A percentile compares a stretch with the other conserved stretches of the same genome.
Evolutionary conservation across 2,888 invertebrate genomes (phyloP).

Genomic region (Amphipyra berbera): DNA sequence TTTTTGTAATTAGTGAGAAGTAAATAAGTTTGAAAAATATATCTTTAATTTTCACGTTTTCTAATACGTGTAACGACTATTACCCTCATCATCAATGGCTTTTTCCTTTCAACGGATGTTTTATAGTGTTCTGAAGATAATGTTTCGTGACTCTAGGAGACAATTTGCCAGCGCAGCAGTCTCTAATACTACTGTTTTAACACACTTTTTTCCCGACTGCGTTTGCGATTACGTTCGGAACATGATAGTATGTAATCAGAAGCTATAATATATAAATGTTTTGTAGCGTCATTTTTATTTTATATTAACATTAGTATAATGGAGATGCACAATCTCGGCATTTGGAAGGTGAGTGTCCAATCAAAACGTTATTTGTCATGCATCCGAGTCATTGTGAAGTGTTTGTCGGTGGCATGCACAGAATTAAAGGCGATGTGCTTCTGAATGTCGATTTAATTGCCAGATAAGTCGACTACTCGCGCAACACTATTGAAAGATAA

Average conservation of each 20-base stretch:
- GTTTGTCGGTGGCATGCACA: slow-evolving; percentile 83
- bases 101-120: too few species aligned
- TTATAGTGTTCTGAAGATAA: too few species aligned
- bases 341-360: slow-evolving; percentile 79
- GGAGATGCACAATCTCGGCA: slow-evolving; percentile 62
- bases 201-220: too few species aligned
- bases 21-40: neutral
- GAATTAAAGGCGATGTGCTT: slow-evolving; percentile 86
- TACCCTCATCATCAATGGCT: neutral
- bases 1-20: slow-evolving; percentile 28
- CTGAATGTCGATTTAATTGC: slow-evolving; percentile 90
- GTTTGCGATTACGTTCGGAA: neutral
- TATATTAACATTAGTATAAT: slow-evolving; percentile 41
- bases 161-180: too few species aligned
- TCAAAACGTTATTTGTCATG: slow-evolving; percentile 89
- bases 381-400: slow-evolving; percentile 86
- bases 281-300: slow-evolving; percentile 10
- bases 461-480: slow-evolving; percentile 85
- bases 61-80: neutral
- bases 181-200: too few species aligned
- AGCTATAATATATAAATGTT: neutral
- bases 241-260: too few species aligned
- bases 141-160: too few species aligned
- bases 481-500: slow-evolving; percentile 87
- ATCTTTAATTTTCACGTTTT: neutral